Percentiles rank a stretch among this genome's conserved stretches.
These are phyloP conservation scores for Siniperca knerii DNA, from an alignment of 2,113 vertebrate species.

Conservation along the genomic window DNA sequence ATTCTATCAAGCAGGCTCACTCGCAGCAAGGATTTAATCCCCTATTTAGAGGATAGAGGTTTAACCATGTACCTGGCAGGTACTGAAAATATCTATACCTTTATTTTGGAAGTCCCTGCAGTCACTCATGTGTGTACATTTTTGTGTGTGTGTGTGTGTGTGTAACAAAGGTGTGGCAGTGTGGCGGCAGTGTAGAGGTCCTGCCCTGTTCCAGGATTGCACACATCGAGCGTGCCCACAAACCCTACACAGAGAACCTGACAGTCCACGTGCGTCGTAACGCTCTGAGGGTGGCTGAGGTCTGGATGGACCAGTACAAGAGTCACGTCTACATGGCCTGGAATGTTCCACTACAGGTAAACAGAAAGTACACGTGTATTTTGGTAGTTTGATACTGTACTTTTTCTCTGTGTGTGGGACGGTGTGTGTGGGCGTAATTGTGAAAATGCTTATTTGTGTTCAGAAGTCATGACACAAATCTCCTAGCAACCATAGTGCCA, in stretches of 20 bases:
- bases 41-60: background rate
- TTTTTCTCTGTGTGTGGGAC: background rate
- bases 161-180: slow-evolving; percentile 92
- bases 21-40: slow-evolving; percentile 9
- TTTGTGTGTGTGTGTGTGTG: background rate
- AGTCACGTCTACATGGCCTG: slow-evolving; percentile 98
- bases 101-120: background rate
- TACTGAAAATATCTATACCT: background rate
- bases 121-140: background rate
- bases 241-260: slow-evolving; percentile 95
- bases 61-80: slow-evolving; percentile 9
- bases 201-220: slow-evolving; percentile 95
- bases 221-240: slow-evolving; percentile 96
- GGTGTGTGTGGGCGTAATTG: background rate
- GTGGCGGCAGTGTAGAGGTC: slow-evolving; percentile 97
- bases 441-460: slow-evolving; percentile 2
- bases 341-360: slow-evolving; percentile 94
- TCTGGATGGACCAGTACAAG: slow-evolving; percentile 98
- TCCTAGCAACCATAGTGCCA: slow-evolving; percentile 18
- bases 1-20: slow-evolving; percentile 26
- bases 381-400: background rate
- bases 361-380: background rate
- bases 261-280: slow-evolving; percentile 94
- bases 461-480: background rate
- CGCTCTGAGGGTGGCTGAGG: slow-evolving; percentile 92